Conservation (phyloP, 2,797 vertebrate species). For the Siniperca undulata region DNA sequence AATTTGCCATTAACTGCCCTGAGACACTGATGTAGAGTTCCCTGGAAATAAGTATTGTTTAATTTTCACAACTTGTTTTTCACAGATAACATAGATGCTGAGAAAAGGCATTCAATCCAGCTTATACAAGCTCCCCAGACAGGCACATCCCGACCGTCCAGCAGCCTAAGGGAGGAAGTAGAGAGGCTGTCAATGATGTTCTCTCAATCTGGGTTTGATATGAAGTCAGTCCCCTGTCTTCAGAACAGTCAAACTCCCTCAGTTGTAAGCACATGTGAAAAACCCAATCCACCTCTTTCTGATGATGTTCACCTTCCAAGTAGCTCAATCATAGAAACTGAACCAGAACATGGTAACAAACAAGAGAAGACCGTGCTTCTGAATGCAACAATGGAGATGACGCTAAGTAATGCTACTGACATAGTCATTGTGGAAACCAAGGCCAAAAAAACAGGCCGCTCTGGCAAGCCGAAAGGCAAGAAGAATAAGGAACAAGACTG, state of each 20-base stretch:
- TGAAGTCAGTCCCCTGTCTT: conserved; percentile 5
- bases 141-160: conserved; percentile 21
- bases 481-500: conserved; percentile 22
- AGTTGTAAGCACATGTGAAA: conserved; percentile 1
- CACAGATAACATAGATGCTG: conserved; percentile 36
- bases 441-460: conserved; percentile 38
- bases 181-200: conserved; percentile 46
- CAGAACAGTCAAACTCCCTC: conserved; percentile 15
- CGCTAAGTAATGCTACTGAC: conserved; percentile 63
- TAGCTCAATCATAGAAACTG: background rate
- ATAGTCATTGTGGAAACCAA: conserved; percentile 79
- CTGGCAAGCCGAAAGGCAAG: conserved; percentile 32
- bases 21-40: background rate
- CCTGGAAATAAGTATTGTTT: background rate
- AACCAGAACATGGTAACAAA: conserved; percentile 14
- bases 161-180: conserved; percentile 49
- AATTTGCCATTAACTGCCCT: background rate
- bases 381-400: conserved; percentile 83
- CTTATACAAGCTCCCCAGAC: background rate
- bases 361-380: conserved; percentile 74
- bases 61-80: background rate
- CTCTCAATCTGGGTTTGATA: conserved; percentile 45
- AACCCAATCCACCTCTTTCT: background rate
- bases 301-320: background rate
- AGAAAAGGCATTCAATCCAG: conserved; percentile 16